phyloP scores from a whole-genome alignment of 2,797 vertebrate genomes.

The Argya squamiceps region DNA sequence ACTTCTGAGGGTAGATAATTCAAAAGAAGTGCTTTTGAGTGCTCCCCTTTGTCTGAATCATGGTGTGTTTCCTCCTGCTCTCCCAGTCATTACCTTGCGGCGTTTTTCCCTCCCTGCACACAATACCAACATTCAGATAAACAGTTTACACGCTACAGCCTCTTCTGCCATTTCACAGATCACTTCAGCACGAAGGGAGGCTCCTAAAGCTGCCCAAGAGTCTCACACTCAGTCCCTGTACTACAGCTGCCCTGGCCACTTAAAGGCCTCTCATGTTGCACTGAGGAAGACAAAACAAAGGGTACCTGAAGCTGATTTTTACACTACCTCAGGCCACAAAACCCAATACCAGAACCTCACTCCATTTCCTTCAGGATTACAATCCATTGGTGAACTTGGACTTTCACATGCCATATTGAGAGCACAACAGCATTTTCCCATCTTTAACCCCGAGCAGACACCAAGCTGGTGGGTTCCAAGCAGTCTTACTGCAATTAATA shows the following conservation, averaged over 20 bases:
- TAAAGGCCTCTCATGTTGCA: not conserved
- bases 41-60: not conserved
- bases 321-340: not conserved
- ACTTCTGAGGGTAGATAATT: not conserved
- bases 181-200: not conserved
- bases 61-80: not conserved
- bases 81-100: not conserved
- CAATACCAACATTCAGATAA: not conserved
- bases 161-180: not conserved
- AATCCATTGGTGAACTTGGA: slow-evolving; percentile 8
- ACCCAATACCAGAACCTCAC: not conserved
- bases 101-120: not conserved
- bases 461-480: not conserved
- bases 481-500: not conserved
- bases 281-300: not conserved
- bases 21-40: not conserved
- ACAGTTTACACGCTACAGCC: not conserved
- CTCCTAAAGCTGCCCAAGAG: not conserved
- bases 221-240: not conserved
- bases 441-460: slow-evolving; percentile 33
- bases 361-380: not conserved
- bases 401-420: not conserved
- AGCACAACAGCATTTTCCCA: not conserved
- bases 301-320: not conserved
- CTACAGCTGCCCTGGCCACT: not conserved